Conservation (phyloP, 2,797 vertebrate species). For the Aratinga solstitialis region DNA sequence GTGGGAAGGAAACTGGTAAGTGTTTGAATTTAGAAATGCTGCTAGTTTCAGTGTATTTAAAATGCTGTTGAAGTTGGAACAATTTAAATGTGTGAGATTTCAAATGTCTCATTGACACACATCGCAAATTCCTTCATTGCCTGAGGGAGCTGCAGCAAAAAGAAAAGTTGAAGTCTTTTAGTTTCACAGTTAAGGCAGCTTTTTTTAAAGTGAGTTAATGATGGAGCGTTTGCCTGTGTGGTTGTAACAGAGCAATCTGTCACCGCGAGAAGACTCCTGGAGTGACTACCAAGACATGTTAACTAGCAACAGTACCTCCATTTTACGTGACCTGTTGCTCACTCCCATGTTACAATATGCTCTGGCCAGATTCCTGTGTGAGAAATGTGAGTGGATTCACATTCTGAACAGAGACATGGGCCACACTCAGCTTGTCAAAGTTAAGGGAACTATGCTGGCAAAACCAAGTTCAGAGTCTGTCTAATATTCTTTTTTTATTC, state of each 20-base stretch:
- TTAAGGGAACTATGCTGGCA: background rate
- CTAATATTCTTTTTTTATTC: background rate
- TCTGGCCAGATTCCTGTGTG: conserved; percentile 3
- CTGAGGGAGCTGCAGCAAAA: conserved; percentile 69
- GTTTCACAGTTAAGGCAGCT: conserved; percentile 58
- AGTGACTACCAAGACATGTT: conserved; percentile 49
- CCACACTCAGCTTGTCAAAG: background rate
- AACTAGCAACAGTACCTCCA: conserved; percentile 32
- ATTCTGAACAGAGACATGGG: background rate
- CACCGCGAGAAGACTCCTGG: conserved; percentile 59
- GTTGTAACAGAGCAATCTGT: conserved; percentile 67
- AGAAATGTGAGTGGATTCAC: background rate
- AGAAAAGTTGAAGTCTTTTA: conserved; percentile 67
- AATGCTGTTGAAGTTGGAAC: conserved; percentile 71
- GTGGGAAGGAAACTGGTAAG: conserved; percentile 59
- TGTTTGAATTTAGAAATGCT: conserved; percentile 72
- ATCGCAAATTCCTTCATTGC: conserved; percentile 70
- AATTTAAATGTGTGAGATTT: conserved; percentile 76
- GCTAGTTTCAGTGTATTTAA: conserved; percentile 68
- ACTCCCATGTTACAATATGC: background rate
- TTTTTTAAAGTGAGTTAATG: conserved; percentile 69
- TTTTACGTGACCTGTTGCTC: background rate
- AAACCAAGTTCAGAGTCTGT: background rate
- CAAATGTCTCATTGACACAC: conserved; percentile 75
- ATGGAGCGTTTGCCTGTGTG: conserved; percentile 64